These are phyloP conservation scores for Dichetophora obliterata DNA, from an alignment of 2,888 invertebrate species.

Conservation along the genomic window DNA sequence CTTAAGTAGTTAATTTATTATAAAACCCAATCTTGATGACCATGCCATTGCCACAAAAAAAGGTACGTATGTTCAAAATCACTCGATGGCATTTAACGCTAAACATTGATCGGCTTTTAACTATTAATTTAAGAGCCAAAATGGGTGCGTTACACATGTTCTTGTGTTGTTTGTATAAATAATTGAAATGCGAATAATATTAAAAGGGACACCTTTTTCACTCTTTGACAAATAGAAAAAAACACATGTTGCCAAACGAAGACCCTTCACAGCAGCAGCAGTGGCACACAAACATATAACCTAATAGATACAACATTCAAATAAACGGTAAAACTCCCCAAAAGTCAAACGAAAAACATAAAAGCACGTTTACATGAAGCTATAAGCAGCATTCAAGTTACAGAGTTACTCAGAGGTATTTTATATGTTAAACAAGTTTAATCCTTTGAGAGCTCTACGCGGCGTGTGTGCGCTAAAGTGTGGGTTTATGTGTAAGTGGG, in stretches of 20 bases:
- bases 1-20: too few relatives aligned
- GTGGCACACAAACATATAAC: not conserved
- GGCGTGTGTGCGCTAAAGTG: slow-evolving; percentile 49
- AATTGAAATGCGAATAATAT: too few relatives aligned
- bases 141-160: too few relatives aligned
- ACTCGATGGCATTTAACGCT: too few relatives aligned
- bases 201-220: not conserved
- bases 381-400: not conserved
- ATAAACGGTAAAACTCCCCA: not conserved
- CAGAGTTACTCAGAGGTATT: slow-evolving; percentile 44
- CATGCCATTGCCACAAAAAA: too few relatives aligned
- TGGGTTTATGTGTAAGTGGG: too few relatives aligned
- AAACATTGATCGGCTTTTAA: too few relatives aligned
- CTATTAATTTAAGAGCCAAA: too few relatives aligned
- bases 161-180: too few relatives aligned
- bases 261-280: not conserved
- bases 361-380: not conserved
- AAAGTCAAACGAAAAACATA: not conserved
- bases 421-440: slow-evolving; percentile 66
- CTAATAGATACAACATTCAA: not conserved
- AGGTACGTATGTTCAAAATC: too few relatives aligned
- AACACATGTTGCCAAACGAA: not conserved
- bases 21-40: too few relatives aligned
- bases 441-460: slow-evolving; percentile 66
- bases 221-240: not conserved